These are phyloP conservation scores for Ephestia elutella DNA, from an alignment of 1,140 invertebrate species.

Conservation along the genomic window DNA sequence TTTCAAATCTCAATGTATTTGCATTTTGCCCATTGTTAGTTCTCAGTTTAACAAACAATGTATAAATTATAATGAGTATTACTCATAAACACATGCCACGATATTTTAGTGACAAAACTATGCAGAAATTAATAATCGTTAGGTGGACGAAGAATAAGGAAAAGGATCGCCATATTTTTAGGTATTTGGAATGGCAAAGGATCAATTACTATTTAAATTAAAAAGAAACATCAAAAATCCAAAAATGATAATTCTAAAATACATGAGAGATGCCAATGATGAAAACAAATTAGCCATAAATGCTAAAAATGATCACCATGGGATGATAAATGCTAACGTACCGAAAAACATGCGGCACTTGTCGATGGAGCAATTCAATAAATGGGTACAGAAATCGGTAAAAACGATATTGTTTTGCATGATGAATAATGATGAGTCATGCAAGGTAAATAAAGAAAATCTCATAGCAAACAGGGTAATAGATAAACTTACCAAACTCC, in stretches of 20 bases:
- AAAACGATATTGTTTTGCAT: slow-evolving; percentile 16
- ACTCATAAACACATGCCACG: no score
- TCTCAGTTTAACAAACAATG: no score
- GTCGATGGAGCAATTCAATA: slow-evolving; percentile 4
- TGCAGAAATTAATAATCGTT: not conserved
- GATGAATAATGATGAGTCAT: slow-evolving; percentile 30
- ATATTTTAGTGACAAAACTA: not conserved
- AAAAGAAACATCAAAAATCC: slow-evolving; percentile 11
- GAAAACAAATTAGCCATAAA: not conserved
- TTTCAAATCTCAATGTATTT: no score
- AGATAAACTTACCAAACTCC: slow-evolving; percentile 35
- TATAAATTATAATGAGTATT: no score
- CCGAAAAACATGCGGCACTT: slow-evolving; percentile 22
- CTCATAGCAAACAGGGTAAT: slow-evolving; percentile 10
- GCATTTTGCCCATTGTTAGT: no score
- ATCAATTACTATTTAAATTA: slow-evolving; percentile 3
- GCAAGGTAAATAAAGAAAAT: slow-evolving; percentile 26
- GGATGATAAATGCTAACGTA: slow-evolving; percentile 27
- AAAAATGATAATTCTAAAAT: slow-evolving; percentile 10
- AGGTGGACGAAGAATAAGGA: slow-evolving; percentile 12
- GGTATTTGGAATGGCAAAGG: slow-evolving; percentile 9
- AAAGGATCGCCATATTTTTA: not conserved
- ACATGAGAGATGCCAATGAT: slow-evolving; percentile 11
- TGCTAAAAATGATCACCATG: slow-evolving; percentile 16
- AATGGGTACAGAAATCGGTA: slow-evolving; percentile 5